These are phyloP conservation scores for Lasioglossum lativentre DNA, from an alignment of 2,888 invertebrate species.

Conservation along the genomic window DNA sequence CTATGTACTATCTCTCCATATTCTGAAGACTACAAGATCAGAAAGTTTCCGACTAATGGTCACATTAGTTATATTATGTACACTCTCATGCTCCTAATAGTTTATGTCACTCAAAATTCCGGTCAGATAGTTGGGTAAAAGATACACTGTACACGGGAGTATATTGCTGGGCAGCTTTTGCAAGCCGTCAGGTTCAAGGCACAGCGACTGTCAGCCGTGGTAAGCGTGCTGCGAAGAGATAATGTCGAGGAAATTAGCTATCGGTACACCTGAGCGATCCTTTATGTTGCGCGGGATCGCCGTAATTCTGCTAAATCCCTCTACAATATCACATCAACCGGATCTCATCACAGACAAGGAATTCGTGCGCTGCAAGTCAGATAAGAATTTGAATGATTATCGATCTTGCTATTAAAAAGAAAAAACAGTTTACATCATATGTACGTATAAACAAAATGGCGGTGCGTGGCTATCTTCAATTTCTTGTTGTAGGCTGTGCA, in stretches of 20 bases:
- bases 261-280: conserved; percentile 67
- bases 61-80: background rate
- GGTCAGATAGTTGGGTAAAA: background rate
- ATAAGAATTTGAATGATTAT: conserved; percentile 51
- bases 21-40: background rate
- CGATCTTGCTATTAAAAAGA: background rate
- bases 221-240: conserved; percentile 66
- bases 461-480: background rate
- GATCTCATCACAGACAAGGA: conserved; percentile 43
- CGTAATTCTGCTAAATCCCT: conserved; percentile 59
- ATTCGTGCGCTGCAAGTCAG: conserved; percentile 37
- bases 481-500: background rate
- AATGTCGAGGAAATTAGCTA: conserved; percentile 69
- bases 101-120: background rate
- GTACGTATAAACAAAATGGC: too few relatives aligned
- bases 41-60: background rate
- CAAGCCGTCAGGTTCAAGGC: conserved; percentile 33
- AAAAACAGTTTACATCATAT: too few relatives aligned
- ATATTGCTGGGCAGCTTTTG: conserved; percentile 25
- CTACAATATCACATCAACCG: conserved; percentile 46
- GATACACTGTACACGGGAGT: background rate
- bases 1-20: background rate
- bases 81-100: background rate
- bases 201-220: conserved; percentile 39
- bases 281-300: conserved; percentile 56